Evolutionary conservation across 2,113 vertebrate species (phyloP).

Genomic region (Heterotis niloticus): DNA sequence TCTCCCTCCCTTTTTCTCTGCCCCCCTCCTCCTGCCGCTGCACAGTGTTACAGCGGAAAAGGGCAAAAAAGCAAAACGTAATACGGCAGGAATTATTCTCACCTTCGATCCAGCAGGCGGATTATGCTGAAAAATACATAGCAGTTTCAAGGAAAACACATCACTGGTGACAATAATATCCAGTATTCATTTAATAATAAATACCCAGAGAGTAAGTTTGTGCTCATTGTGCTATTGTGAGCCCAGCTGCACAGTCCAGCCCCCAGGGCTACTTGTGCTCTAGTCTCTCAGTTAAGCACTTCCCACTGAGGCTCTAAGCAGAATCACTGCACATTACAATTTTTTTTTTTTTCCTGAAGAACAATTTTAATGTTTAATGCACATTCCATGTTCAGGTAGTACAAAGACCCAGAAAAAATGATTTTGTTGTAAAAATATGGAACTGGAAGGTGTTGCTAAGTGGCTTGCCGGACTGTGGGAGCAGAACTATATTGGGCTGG

Average conservation of each 20-base stretch:
- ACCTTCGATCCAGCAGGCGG: too few relatives aligned
- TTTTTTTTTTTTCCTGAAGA: background rate
- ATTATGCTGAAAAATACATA: too few relatives aligned
- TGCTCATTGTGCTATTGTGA: background rate
- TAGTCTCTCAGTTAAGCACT: too few relatives aligned
- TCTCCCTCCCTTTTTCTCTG: background rate
- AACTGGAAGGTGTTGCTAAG: slow-evolving; percentile 44
- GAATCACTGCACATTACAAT: background rate
- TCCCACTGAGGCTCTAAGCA: background rate
- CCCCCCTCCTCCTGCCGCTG: background rate
- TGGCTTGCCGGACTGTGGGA: slow-evolving; percentile 42
- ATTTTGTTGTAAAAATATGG: slow-evolving; percentile 60
- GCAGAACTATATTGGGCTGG: slow-evolving; percentile 47
- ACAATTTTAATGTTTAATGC: background rate
- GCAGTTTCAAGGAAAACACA: too few relatives aligned
- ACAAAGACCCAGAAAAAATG: slow-evolving; percentile 61
- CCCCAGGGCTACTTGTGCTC: background rate
- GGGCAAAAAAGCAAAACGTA: too few relatives aligned
- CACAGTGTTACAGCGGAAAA: background rate
- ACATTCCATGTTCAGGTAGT: slow-evolving; percentile 43
- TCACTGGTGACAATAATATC: background rate
- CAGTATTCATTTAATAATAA: background rate
- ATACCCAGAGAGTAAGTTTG: too few relatives aligned
- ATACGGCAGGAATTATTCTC: too few relatives aligned
- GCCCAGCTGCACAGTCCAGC: background rate